Evolutionary conservation across 2,888 invertebrate species (phyloP).

Genomic region (Polydrusus pterygomalis): DNA sequence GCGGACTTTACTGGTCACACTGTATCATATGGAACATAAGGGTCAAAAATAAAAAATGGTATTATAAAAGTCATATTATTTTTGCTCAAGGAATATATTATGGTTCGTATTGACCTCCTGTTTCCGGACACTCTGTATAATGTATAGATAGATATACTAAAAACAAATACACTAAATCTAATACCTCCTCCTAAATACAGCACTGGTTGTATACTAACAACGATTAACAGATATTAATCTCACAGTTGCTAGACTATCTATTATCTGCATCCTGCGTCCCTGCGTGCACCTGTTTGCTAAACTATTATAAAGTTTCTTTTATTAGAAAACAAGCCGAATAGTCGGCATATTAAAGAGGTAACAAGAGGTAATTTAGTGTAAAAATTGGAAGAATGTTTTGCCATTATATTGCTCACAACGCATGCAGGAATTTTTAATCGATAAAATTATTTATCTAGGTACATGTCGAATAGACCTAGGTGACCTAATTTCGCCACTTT

Average conservation of each 20-base stretch:
- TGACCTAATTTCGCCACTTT: too few species aligned
- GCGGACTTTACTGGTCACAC: too few species aligned
- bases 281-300: slow-evolving; percentile 40
- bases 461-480: too few species aligned
- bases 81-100: too few species aligned
- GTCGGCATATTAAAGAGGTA: too few species aligned
- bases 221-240: slow-evolving; percentile 32
- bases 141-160: too few species aligned
- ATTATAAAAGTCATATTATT: too few species aligned
- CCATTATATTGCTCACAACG: background rate
- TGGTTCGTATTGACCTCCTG: too few species aligned
- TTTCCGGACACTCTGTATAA: too few species aligned
- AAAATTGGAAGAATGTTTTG: slow-evolving; percentile 2
- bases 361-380: slow-evolving; percentile 13
- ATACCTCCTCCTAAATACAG: background rate
- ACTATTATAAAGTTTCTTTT: slow-evolving; percentile 33
- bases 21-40: too few species aligned
- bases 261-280: slow-evolving; percentile 38
- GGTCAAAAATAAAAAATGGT: too few species aligned
- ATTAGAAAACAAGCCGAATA: slow-evolving; percentile 28
- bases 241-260: slow-evolving; percentile 33
- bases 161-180: background rate
- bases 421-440: background rate
- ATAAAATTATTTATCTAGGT: too few species aligned
- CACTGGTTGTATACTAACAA: background rate